phyloP scores from a whole-genome alignment of 2,888 invertebrate genomes.

The Xiphydria camelus region DNA sequence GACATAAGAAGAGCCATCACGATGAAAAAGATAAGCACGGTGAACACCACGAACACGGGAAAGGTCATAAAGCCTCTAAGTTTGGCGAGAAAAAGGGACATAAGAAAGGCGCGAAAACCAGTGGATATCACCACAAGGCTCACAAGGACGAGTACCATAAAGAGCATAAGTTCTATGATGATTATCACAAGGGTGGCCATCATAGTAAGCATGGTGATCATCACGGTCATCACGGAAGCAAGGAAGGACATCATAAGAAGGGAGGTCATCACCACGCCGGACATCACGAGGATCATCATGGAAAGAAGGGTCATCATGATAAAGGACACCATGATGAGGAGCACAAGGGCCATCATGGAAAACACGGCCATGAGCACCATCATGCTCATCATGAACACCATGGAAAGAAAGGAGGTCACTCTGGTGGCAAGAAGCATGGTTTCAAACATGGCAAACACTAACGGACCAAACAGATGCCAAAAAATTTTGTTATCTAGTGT shows the following conservation, averaged over 20 bases:
- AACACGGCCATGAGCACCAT: slow-evolving; percentile 68
- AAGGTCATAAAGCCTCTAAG: slow-evolving; percentile 70
- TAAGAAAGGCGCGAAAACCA: slow-evolving; percentile 77
- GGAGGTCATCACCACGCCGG: slow-evolving; percentile 67
- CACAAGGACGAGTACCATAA: slow-evolving; percentile 79
- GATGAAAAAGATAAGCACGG: slow-evolving; percentile 68
- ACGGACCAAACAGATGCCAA: slow-evolving; percentile 5
- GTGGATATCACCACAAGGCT: slow-evolving; percentile 78
- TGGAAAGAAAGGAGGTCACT: slow-evolving; percentile 66
- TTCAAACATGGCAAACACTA: slow-evolving; percentile 23
- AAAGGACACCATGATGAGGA: slow-evolving; percentile 70
- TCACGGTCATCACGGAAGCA: slow-evolving; percentile 67
- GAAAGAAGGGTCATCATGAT: slow-evolving; percentile 68
- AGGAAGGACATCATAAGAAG: slow-evolving; percentile 68
- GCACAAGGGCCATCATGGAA: slow-evolving; percentile 67
- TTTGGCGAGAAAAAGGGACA: slow-evolving; percentile 77
- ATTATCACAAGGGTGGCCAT: slow-evolving; percentile 72
- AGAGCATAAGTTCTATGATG: slow-evolving; percentile 78
- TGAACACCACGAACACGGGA: slow-evolving; percentile 69
- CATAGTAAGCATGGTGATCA: slow-evolving; percentile 71
- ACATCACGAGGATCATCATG: slow-evolving; percentile 65
- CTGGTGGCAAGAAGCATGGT: slow-evolving; percentile 60
- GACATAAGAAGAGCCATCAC: slow-evolving; percentile 67
- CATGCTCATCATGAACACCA: slow-evolving; percentile 64
- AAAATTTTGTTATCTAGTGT: slow-evolving; percentile 1